phyloP scores from a whole-genome alignment of 2,113 vertebrate species.

The Trichomycterus rosablanca region DNA sequence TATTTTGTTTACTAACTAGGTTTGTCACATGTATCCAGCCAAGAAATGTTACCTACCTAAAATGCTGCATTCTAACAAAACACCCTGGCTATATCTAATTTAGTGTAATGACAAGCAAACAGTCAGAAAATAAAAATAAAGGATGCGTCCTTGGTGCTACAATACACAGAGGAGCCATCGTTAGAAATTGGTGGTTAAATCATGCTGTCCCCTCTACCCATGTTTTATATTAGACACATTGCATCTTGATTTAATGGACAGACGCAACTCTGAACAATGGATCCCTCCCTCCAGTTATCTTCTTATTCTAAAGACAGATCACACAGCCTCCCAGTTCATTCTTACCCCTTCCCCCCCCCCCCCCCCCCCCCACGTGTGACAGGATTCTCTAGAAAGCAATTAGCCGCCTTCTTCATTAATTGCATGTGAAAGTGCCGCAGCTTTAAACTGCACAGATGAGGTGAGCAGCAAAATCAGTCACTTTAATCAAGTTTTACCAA shows the following conservation, averaged over 20 bases:
- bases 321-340: not conserved
- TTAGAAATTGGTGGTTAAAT: slow-evolving; percentile 10
- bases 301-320: slow-evolving; percentile 13
- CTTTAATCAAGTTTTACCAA: slow-evolving; percentile 41
- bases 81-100: no score
- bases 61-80: no score
- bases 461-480: slow-evolving; percentile 25
- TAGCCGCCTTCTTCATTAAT: slow-evolving; percentile 36
- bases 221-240: slow-evolving; percentile 3
- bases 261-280: no score
- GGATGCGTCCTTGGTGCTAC: no score
- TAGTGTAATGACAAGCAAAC: not conserved
- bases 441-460: not conserved
- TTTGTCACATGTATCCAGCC: no score
- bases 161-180: not conserved
- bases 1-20: no score
- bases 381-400: slow-evolving; percentile 38
- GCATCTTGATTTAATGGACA: slow-evolving; percentile 13
- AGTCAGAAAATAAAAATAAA: not conserved
- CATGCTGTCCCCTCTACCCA: not conserved
- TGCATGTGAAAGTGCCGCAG: slow-evolving; percentile 12
- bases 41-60: no score
- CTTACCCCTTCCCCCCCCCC: not conserved
- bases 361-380: not conserved
- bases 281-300: not conserved